Evolutionary conservation across 2,113 vertebrate species (phyloP), one percentile per base, ranked within the genome.

Genomic region (Sinocyclocheilus rhinocerous): DNA sequence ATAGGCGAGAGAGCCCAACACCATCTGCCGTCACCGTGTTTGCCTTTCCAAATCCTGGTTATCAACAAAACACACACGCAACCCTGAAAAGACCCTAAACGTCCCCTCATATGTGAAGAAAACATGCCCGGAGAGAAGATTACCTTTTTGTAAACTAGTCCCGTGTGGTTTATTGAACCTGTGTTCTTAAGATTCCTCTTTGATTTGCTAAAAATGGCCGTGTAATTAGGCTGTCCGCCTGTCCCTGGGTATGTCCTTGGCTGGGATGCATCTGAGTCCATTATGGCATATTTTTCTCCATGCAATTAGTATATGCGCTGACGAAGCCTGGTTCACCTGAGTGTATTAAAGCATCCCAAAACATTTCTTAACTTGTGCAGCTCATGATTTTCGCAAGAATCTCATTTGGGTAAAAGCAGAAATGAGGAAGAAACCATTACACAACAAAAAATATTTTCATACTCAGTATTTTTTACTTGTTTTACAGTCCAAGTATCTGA

Each of bases 51-150:
- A 94, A 93, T 93, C 91, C 92, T 89, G 86, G 91, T 94, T 94
- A 95, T 94, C 94, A 94, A 92, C 92, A 94, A 93, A 94, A 93
- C 90, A 92, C 92, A 94, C 92, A 93, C 90, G 88, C 88, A 89
- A 92, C 92, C 90, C 92, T 91, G 75, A 85, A 85, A 84, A 76
- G 50, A 70, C 79, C 81, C 84, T 22, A 83, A 86, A 85, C 55
- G 70, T 85, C 61, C 78, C 63, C 57, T 79, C 84, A 83, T 82
- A 89, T 87, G 85, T 85, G 83, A 87, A 83, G 81, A 85, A 85
- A 81, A 85, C 80, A 77, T 83, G 75, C 82, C 63, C 65, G 24
- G 55, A 69, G 78, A 78, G 70, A 80, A 73, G 65, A 85, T 79
- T 76, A 75, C 63, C 26, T 22, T 80, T 87, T 42, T 72, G 48